Percentiles rank a stretch among this genome's conserved stretches.
Evolutionary conservation across 2,888 invertebrate species (phyloP).

Genomic region (Euplexia lucipara): DNA sequence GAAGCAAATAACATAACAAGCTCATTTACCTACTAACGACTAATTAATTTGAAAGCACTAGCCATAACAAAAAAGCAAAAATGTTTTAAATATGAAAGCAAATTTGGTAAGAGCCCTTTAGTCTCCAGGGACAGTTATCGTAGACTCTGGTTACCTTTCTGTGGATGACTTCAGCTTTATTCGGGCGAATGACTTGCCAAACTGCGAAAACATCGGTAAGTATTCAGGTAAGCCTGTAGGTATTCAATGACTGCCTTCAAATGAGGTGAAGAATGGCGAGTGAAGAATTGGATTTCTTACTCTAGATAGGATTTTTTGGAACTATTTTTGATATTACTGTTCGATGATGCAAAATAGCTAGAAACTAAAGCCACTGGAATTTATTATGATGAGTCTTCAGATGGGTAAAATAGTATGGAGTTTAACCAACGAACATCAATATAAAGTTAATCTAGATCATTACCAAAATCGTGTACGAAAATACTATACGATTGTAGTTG

Average conservation of each 20-base stretch:
- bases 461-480: background rate
- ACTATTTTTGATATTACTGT: background rate
- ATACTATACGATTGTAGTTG: background rate
- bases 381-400: background rate
- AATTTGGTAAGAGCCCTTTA: slow-evolving; percentile 4
- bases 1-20: too few species aligned
- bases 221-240: slow-evolving; percentile 48
- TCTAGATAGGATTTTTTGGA: background rate
- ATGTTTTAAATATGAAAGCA: background rate
- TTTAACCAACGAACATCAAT: too few species aligned
- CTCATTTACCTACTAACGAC: too few species aligned
- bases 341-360: background rate
- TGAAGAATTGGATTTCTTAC: slow-evolving; percentile 4
- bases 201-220: slow-evolving; percentile 43
- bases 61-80: background rate
- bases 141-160: slow-evolving; percentile 39
- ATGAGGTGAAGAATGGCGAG: background rate
- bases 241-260: slow-evolving; percentile 29
- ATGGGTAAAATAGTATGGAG: background rate
- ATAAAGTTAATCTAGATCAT: too few species aligned
- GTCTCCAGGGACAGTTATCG: slow-evolving; percentile 39
- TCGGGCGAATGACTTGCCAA: slow-evolving; percentile 48
- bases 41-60: too few species aligned
- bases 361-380: background rate
- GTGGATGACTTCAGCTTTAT: slow-evolving; percentile 42